A percentile compares a stretch with the other conserved stretches of the same genome.
Evolutionary conservation across 2,888 invertebrate species (phyloP).

Genomic region (Drosophila putrida): DNA sequence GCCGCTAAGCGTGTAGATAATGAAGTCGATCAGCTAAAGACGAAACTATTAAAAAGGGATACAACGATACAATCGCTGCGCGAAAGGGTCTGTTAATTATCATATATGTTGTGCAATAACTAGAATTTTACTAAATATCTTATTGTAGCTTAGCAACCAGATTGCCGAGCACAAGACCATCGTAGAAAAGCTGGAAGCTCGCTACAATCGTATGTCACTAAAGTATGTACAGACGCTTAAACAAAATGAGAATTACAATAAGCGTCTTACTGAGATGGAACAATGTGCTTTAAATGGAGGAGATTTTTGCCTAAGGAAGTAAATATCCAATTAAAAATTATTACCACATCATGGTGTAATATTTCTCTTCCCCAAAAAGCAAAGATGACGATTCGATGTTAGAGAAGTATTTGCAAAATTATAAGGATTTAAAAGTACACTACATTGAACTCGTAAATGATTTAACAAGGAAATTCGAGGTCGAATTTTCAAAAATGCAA

Average conservation of each 20-base stretch:
- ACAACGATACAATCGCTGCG: constrained; percentile 86
- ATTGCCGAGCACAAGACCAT: constrained; percentile 62
- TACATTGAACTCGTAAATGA: constrained; percentile 89
- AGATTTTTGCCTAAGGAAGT: constrained; percentile 68
- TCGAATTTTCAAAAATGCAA: constrained; percentile 87
- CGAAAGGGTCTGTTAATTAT: constrained; percentile 81
- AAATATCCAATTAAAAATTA: constrained; percentile 1
- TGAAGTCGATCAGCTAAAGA: constrained; percentile 87
- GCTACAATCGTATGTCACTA: constrained; percentile 69
- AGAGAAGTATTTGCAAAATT: constrained; percentile 53
- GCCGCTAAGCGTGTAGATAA: constrained; percentile 87
- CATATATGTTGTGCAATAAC: neutral
- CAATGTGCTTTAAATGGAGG: constrained; percentile 87
- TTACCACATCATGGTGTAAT: neutral
- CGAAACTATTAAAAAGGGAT: constrained; percentile 88
- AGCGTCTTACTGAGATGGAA: constrained; percentile 85
- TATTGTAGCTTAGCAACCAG: constrained; percentile 53
- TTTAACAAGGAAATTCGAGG: constrained; percentile 88
- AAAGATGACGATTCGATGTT: constrained; percentile 70
- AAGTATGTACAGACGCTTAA: constrained; percentile 72
- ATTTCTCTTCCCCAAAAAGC: constrained; percentile 18
- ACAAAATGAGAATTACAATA: constrained; percentile 83
- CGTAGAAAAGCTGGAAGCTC: constrained; percentile 82
- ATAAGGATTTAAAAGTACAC: constrained; percentile 75
- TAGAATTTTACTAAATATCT: neutral